These are phyloP conservation scores for Diceros bicornis DNA, from an alignment of 2,797 vertebrate species.

Conservation along the genomic window DNA sequence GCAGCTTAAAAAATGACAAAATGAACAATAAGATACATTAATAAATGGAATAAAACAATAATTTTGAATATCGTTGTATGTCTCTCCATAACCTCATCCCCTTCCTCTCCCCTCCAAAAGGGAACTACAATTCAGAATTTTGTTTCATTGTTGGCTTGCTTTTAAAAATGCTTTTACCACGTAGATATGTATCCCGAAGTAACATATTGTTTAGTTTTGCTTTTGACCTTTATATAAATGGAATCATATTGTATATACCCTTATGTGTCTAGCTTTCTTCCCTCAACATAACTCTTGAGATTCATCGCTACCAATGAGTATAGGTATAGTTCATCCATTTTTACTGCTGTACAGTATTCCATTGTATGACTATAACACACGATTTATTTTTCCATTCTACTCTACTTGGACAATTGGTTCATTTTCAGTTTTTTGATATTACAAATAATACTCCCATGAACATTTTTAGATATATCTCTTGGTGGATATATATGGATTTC, in stretches of 20 bases:
- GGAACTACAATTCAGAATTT: background rate
- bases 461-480: background rate
- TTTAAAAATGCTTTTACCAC: background rate
- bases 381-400: background rate
- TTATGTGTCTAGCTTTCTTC: background rate
- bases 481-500: background rate
- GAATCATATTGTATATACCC: background rate
- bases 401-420: background rate
- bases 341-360: background rate
- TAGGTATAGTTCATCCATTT: background rate
- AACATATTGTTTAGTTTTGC: background rate
- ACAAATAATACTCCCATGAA: background rate
- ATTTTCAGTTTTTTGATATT: background rate
- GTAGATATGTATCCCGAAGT: background rate
- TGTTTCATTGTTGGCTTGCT: background rate
- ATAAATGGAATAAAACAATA: background rate
- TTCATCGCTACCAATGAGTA: background rate
- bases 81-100: background rate
- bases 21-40: background rate
- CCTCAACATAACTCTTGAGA: background rate
- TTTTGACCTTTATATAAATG: background rate
- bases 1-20: background rate
- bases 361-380: background rate
- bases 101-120: background rate
- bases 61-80: background rate